Base-by-base conservation (phyloP, 1,140 invertebrate genomes). In the Chrysomallon squamiferum region DNA sequence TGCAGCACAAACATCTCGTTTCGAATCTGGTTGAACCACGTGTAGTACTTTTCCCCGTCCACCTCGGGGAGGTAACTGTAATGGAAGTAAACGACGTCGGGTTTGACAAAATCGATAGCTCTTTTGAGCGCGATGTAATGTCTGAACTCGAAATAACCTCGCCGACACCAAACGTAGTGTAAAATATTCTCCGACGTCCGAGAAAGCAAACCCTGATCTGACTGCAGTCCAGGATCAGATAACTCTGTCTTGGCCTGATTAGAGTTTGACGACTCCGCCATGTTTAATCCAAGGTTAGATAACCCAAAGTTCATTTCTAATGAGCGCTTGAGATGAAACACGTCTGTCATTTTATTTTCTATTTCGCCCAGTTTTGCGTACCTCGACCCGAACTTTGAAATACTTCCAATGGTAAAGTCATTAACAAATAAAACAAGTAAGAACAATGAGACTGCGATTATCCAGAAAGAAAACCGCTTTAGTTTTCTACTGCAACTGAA, bases 31-130 rank as follows among this genome's bases (percentile, higher is more conserved):
- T 73, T 69, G 47, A 73, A 73, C 71, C 71, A 73, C 7, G 50
- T 33, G 50, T 67, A 73, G 35, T 73, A 73, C 20, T 59, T 43
- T 32, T 69, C 71, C 0, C 30, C 11, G 54, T 73, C 71, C 25
- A 47, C n/a, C 32, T 30, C 13, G 18, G 71, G 71, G 18, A 73
- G 35, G 20, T 54, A 49, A 22, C 54, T 47, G 49, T 67, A 69
- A 47, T 73, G 67, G 47, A 73, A 69, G 45, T 65, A 62, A 38
- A 73, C 65, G 27, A 67, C 69, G 49, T 73, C 71, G 5, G 71
- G 71, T 22, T 66, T 63, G 49, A 69, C 57, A 1, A 69, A 32
- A 18, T 45, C n/a, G 27, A 69, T 59, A 18, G 67, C 71, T 1
- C 71, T 43, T 38, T 65, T 64, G 5, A 73, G 27, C 18, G 64